Conservation (phyloP, 2,113 vertebrate genomes). For the Muscicapa adusta region DNA sequence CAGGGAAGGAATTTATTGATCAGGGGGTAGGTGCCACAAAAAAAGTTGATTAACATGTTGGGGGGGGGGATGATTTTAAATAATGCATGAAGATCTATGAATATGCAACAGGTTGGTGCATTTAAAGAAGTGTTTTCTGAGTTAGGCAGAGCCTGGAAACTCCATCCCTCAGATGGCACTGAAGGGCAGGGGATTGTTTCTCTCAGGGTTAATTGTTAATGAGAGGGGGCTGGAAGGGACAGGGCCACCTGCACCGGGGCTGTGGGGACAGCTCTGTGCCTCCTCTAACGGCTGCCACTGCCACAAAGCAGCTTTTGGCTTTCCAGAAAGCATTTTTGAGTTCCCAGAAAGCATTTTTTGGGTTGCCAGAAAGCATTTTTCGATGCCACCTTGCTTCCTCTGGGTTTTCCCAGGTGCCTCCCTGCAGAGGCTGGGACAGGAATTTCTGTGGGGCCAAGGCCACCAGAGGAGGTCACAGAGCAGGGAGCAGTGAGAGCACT, state of each 20-base stretch:
- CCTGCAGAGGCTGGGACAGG: rapidly evolving
- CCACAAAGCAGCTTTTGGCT: not conserved
- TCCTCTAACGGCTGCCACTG: not conserved
- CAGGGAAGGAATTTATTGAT: too few relatives aligned
- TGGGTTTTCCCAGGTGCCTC: not conserved
- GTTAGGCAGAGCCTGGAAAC: too few relatives aligned
- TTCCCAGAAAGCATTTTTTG: not conserved
- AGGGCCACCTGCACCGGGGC: not conserved
- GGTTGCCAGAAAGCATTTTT: not conserved
- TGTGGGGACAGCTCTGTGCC: not conserved
- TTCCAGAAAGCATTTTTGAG: not conserved
- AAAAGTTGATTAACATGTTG: too few relatives aligned
- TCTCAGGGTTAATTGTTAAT: not conserved
- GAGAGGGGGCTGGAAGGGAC: not conserved
- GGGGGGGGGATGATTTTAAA: too few relatives aligned
- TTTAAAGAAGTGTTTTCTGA: too few relatives aligned
- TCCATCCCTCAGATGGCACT: not conserved
- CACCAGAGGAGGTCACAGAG: not conserved
- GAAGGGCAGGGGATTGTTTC: not conserved
- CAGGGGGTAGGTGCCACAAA: too few relatives aligned
- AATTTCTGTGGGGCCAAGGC: not conserved
- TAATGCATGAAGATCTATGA: too few relatives aligned
- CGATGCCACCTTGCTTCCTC: not conserved
- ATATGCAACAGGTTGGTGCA: too few relatives aligned
- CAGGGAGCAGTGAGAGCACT: rapidly evolving